Evolutionary conservation across 30 jellyfish, hydroid and myxozoan species (phyloP).

Genomic region (Aurelia sp.): DNA sequence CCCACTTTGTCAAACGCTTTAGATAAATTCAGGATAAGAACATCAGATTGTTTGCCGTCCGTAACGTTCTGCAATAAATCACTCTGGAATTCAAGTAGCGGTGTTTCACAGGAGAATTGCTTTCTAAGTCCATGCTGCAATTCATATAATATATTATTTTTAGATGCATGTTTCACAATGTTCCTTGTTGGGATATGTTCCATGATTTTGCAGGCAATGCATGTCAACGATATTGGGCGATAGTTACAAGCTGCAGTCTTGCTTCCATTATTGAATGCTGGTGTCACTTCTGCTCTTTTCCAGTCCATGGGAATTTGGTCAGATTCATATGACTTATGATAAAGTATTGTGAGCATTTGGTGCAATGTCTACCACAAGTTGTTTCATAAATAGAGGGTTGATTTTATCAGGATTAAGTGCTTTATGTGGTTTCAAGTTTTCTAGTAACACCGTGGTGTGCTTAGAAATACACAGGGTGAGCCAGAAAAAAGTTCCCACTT

Average conservation of each 20-base stretch:
- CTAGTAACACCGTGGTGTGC: no score
- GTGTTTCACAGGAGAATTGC: no score
- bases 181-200: slow-evolving; percentile 23
- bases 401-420: slow-evolving; percentile 46
- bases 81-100: no score
- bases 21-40: no score
- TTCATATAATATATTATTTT: slow-evolving; percentile 23
- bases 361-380: slow-evolving; percentile 27
- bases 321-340: slow-evolving; percentile 21
- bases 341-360: slow-evolving; percentile 18
- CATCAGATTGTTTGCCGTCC: no score
- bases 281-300: slow-evolving; percentile 36
- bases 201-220: slow-evolving; percentile 41
- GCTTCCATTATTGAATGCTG: slow-evolving; percentile 22
- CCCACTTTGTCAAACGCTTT: no score
- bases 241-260: slow-evolving; percentile 18
- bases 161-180: slow-evolving; percentile 19
- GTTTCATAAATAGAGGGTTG: no score
- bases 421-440: slow-evolving; percentile 22
- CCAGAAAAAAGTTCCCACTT: no score
- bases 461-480: no score
- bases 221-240: slow-evolving; percentile 27
- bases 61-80: no score
- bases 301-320: slow-evolving; percentile 29
- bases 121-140: slow-evolving; percentile 41